phyloP scores from a whole-genome alignment of 2,113 vertebrate species.

The Ardeotis arabs region DNA sequence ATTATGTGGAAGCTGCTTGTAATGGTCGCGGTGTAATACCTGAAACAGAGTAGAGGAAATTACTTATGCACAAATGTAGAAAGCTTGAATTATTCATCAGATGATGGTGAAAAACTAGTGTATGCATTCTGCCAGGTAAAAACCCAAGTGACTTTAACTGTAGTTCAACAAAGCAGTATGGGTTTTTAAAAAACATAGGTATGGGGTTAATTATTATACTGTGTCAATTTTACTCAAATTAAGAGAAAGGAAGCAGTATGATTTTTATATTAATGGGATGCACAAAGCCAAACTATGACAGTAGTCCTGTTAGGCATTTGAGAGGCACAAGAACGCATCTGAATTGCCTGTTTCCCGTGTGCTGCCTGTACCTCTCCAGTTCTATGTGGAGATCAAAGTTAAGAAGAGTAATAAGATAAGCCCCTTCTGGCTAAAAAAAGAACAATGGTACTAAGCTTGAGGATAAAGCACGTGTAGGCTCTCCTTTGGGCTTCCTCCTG shows the following conservation, averaged over 20 bases:
- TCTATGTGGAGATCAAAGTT: not conserved
- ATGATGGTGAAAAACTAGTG: not conserved
- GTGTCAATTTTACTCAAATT: not conserved
- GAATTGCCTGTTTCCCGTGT: not conserved
- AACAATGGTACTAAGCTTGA: slow-evolving; percentile 19
- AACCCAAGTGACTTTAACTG: not conserved
- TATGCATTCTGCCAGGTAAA: not conserved
- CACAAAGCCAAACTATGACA: not conserved
- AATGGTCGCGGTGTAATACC: not conserved
- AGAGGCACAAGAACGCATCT: not conserved
- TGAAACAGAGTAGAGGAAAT: not conserved
- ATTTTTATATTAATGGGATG: not conserved
- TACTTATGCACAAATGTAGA: not conserved
- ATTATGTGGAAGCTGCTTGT: not conserved
- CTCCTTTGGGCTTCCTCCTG: not conserved
- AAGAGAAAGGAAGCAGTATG: not conserved
- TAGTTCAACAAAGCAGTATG: not conserved
- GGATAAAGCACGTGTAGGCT: not conserved
- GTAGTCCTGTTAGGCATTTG: not conserved
- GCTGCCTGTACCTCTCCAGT: not conserved
- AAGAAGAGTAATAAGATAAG: slow-evolving; percentile 59
- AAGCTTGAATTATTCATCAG: not conserved
- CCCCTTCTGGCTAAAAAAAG: slow-evolving; percentile 51
- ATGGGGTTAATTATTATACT: not conserved
- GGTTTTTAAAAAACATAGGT: not conserved